Evolutionary conservation across 2,797 vertebrate genomes (phyloP).

Genomic region (Chanos chanos): DNA sequence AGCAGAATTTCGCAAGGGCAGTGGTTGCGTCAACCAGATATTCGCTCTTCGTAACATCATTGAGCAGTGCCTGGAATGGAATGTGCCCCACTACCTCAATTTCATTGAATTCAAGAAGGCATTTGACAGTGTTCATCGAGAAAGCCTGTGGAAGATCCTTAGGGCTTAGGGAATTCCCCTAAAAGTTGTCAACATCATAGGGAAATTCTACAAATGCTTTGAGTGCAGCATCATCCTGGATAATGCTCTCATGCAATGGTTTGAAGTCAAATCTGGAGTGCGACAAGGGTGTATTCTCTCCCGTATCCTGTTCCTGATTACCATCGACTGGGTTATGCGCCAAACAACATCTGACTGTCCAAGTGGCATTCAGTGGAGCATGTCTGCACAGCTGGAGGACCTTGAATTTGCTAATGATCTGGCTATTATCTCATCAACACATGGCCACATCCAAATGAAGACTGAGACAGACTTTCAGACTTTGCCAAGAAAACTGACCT

Average conservation of each 20-base stretch:
- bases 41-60: neutral
- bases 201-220: neutral
- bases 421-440: neutral
- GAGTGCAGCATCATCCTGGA: neutral
- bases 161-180: neutral
- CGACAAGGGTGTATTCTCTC: slow-evolving; percentile 18
- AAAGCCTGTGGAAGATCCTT: neutral
- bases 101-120: slow-evolving; percentile 1
- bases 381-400: slow-evolving; percentile 1
- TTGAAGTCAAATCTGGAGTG: neutral
- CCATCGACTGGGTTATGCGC: neutral
- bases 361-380: neutral
- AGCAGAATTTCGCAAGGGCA: slow-evolving; percentile 4
- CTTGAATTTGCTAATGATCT: neutral
- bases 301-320: slow-evolving; percentile 12
- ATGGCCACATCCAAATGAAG: neutral
- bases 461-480: neutral
- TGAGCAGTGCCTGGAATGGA: slow-evolving; percentile 4
- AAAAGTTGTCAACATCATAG: neutral
- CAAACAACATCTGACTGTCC: neutral
- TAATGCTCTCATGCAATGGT: neutral
- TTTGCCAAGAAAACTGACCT: neutral
- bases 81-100: neutral
- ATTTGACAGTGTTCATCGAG: neutral
- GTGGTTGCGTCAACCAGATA: slow-evolving; percentile 1